A percentile compares a stretch with the other conserved stretches of the same genome.
Evolutionary conservation across 2,797 vertebrate genomes (phyloP).

Genomic region (Phylloscopus collybita): DNA sequence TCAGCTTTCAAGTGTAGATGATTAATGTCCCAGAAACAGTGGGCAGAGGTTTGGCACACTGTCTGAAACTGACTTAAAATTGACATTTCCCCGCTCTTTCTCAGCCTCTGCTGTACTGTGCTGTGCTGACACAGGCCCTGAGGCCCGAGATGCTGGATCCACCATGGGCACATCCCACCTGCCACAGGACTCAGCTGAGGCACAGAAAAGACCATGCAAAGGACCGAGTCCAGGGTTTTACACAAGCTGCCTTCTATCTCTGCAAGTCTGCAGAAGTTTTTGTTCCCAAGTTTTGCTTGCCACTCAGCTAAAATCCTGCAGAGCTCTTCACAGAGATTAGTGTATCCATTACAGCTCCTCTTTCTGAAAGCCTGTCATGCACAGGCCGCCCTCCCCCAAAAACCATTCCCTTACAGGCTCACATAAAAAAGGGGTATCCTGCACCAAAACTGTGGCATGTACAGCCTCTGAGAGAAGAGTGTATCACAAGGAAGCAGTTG

Average conservation of each 20-base stretch:
- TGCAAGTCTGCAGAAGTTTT: background rate
- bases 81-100: background rate
- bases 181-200: background rate
- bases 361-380: background rate
- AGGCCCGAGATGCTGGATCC: background rate
- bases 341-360: background rate
- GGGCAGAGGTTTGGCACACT: constrained; percentile 51
- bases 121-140: background rate
- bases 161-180: background rate
- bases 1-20: constrained; percentile 5
- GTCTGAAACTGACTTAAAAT: background rate
- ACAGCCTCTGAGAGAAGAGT: background rate
- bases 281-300: background rate
- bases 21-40: constrained; percentile 47
- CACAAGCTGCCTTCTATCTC: background rate
- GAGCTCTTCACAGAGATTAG: background rate
- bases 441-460: background rate
- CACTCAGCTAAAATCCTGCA: background rate
- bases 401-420: background rate
- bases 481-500: background rate
- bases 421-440: background rate
- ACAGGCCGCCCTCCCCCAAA: background rate
- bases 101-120: too few relatives aligned
- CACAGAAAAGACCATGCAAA: background rate
- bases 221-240: background rate